A percentile compares a stretch with the other conserved stretches of the same genome.
phyloP scores from a whole-genome alignment of 2,113 vertebrate genomes.

The Chlorodrepanis virens region DNA sequence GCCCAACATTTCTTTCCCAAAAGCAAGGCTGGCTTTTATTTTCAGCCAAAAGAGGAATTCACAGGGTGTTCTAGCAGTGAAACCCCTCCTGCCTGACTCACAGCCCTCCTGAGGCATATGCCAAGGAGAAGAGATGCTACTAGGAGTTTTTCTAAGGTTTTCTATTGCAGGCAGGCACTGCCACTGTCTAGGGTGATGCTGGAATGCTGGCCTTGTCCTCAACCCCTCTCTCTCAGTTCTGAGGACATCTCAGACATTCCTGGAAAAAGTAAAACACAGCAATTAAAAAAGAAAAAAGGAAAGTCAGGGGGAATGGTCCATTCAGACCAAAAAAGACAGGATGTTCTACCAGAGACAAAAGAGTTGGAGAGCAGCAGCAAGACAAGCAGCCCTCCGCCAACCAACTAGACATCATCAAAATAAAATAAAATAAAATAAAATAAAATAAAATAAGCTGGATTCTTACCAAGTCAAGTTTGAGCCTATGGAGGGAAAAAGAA shows the following conservation, averaged over 20 bases:
- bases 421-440: background rate
- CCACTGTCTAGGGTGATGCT: background rate
- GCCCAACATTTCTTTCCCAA: fast-evolving
- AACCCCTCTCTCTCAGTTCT: background rate
- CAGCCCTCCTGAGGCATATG: background rate
- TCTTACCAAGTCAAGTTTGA: background rate
- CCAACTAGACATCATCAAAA: background rate
- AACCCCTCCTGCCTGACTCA: background rate
- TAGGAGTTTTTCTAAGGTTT: background rate
- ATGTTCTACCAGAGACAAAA: background rate
- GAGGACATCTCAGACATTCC: background rate
- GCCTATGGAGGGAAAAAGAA: fast-evolving
- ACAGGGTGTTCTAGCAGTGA: fast-evolving
- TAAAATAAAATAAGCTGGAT: background rate
- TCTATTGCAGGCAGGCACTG: background rate
- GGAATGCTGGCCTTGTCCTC: background rate
- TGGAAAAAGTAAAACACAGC: background rate
- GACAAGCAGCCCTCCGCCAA: background rate
- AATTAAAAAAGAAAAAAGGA: background rate
- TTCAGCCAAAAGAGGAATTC: background rate
- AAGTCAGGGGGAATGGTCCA: background rate
- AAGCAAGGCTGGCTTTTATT: background rate
- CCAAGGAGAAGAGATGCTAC: background rate
- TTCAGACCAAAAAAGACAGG: background rate
- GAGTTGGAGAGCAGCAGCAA: background rate